Evolutionary conservation across 2,113 vertebrate genomes (phyloP).

Genomic region (Tupaia tana): DNA sequence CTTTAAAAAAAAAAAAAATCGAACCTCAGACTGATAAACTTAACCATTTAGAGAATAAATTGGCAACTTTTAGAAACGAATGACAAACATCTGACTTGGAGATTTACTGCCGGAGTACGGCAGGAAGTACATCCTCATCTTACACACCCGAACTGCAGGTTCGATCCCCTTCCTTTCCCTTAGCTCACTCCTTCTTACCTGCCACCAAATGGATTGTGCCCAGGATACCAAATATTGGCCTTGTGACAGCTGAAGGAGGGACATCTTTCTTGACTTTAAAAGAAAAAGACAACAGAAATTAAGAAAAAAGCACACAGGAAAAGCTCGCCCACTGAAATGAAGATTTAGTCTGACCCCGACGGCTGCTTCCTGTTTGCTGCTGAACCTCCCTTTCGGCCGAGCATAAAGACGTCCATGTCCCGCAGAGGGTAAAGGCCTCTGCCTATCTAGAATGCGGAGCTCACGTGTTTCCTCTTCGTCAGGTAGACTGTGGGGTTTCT

Average conservation of each 20-base stretch:
- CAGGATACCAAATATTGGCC: constrained; percentile 94
- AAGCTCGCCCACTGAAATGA: background rate
- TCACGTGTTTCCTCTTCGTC: background rate
- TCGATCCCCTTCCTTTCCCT: background rate
- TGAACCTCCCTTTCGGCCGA: background rate
- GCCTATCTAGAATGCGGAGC: background rate
- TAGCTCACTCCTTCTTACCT: constrained; percentile 88
- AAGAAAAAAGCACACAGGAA: background rate
- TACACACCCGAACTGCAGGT: background rate
- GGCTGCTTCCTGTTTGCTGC: background rate
- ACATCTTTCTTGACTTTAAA: constrained; percentile 93
- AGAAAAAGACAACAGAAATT: constrained; percentile 54
- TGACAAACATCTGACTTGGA: constrained; percentile 21
- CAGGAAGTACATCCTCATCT: background rate
- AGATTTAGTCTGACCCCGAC: constrained; percentile 6
- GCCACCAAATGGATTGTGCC: constrained; percentile 96
- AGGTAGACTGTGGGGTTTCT: background rate
- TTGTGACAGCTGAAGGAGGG: constrained; percentile 94
- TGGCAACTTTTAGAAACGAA: constrained; percentile 25
- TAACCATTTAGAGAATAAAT: background rate
- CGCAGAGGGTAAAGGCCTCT: background rate
- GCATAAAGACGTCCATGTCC: background rate
- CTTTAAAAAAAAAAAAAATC: background rate
- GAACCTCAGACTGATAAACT: background rate
- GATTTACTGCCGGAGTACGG: background rate